Evolutionary conservation across 2,797 vertebrate genomes (phyloP), one percentile per base, ranked within the genome.

Genomic region (Halcyon smyrnensis): DNA sequence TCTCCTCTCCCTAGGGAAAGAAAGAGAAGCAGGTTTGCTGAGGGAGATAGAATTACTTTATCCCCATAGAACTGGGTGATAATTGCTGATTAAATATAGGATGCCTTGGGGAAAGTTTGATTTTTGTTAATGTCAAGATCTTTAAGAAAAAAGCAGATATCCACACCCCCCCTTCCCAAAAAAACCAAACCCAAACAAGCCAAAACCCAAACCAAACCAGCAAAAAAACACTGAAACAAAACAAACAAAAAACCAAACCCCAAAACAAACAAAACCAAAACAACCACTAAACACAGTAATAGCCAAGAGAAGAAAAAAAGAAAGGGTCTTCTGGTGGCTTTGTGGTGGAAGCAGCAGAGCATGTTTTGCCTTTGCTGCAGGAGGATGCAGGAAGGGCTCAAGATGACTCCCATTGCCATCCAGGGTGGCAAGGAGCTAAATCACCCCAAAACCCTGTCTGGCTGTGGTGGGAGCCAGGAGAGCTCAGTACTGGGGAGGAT

Each of bases 351-450:
- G 21, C 9, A 56, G 43, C 34, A 84, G 60, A 39, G 34, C 0
- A 1, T 15, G 14, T 36, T 78, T 46, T 75, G 37, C 5, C 53
- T 41, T 43, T 0, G 0, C 68, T 51, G 62, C 18, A n/a, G 48
- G 23, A 68, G 15, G 53, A 37, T 16, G 21, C 50, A 70, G 67
- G 37, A 64, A 67, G 24, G 24, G 20, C 11, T 77, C 2, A 9
- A 2, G 4, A 30, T 7, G 25, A 8, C 12, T 79, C 63, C 36
- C 0, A 0, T 7, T 8, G 1, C 0, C 1, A 11, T 25, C 51
- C 63, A 54, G 12, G 2, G 5, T 21, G 34, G 17, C 53, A 41
- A 45, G 46, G 59, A 82, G 11, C 15, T 46, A 60, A 60, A 50
- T 1, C 46, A 65, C 12, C 24, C n/a, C 45, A 39, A 23, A 4